Evolutionary conservation across 1,140 invertebrate species (phyloP), one percentile per base, ranked within the genome.

Genomic region (Musca vetustissima): DNA sequence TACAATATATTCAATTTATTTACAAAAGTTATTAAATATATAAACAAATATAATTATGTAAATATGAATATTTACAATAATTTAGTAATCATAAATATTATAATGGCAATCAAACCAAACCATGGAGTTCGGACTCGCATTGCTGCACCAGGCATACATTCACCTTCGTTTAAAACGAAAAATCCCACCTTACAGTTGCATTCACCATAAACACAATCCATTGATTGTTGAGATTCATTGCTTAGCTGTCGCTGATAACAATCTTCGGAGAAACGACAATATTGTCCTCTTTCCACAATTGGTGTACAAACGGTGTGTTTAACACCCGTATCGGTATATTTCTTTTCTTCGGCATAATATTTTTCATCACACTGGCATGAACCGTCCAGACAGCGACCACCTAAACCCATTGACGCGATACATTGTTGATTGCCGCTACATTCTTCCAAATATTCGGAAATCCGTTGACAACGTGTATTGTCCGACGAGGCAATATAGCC

Each of bases 381-480:
- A 14, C 50, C 50, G 13, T 70, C 32, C 0, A 17, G 15, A 55
- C 69, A 70, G 13, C 19, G 19, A 4, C 25, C 59, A n/a, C 57
- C 57, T 0, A 48, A 15, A 22, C 69, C 69, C 49, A 68, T 28
- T 9, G n/a, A 11, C 1, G 6, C 25, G 1, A 64, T n/a, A 67
- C 69, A 70, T 25, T 70, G 69, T 1, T 4, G 1, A 21, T 55
- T 8, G 4, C 28, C 43, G 1, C 2, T 9, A 36, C 69, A 70
- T 15, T 15, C 64, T n/a, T 66, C 65, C 7, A 66, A 61, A 21
- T 69, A 70, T 0, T 1, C 13, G 2, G 47, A 61, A 1, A 66
- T 72, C 7, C 52, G 2, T 13, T 75, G 28, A 69, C 78, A 80
- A 24, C 55, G 53, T 36, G 69, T 72, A 70, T 69, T 68, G 48